Conservation (phyloP, 35 echinoderm and acorn worm genomes). For the Heliocidaris tuberculata region DNA sequence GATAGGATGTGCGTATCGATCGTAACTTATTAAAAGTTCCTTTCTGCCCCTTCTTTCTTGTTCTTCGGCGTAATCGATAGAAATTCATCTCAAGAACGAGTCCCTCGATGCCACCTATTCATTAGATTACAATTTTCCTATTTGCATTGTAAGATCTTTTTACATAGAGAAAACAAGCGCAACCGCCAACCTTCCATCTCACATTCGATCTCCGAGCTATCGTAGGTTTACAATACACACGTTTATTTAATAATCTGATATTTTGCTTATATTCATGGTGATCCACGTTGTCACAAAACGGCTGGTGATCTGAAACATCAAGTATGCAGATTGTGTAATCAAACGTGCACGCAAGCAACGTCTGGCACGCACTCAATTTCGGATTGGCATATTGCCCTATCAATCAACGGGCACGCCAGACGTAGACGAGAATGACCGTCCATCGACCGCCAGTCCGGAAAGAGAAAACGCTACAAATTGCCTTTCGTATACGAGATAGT, state of each 20-base stretch:
- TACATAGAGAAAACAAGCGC: slow-evolving; percentile 2
- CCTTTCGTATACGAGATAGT: background rate
- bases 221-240: slow-evolving; percentile 16
- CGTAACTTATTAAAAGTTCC: background rate
- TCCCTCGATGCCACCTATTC: background rate
- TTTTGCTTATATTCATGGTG: background rate
- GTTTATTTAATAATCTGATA: background rate
- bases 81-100: background rate
- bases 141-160: slow-evolving; percentile 10
- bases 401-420: background rate
- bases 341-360: background rate
- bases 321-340: slow-evolving; percentile 4
- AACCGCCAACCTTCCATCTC: background rate
- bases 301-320: background rate
- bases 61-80: background rate
- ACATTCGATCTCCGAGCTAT: background rate
- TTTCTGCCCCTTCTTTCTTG: background rate
- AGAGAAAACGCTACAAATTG: background rate
- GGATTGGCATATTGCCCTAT: background rate
- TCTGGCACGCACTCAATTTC: background rate
- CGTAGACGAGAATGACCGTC: background rate
- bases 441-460: background rate
- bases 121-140: slow-evolving; percentile 19
- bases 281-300: background rate
- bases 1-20: background rate